A percentile compares a stretch with the other conserved stretches of the same genome.
Evolutionary conservation across 1,140 invertebrate genomes (phyloP).

Genomic region (Myzus persicae): DNA sequence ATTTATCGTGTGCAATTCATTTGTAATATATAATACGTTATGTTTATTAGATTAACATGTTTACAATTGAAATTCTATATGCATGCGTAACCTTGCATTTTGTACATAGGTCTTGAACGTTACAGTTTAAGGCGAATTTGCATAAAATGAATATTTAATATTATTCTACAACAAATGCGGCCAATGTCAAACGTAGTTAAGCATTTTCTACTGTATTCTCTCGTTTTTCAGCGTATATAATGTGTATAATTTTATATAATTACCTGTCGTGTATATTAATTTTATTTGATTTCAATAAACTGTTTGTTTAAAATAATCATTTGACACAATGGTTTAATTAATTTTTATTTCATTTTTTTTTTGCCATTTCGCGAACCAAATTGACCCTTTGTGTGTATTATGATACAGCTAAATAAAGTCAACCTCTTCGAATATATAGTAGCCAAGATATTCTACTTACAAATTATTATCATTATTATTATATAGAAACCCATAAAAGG

Average conservation of each 20-base stretch:
- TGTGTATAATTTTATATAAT: not conserved
- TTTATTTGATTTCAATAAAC: not conserved
- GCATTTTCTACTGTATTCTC: not conserved
- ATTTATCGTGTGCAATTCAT: not conserved
- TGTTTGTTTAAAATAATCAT: not conserved
- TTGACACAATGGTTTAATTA: not conserved
- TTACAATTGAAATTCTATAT: conserved; percentile 17
- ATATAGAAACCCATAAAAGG: conserved; percentile 4
- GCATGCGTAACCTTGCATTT: not conserved
- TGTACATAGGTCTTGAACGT: conserved; percentile 1
- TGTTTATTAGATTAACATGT: conserved; percentile 7
- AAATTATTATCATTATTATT: conserved; percentile 2
- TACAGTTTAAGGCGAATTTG: not conserved
- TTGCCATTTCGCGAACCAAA: not conserved
- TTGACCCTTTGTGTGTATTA: not conserved
- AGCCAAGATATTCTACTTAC: not conserved
- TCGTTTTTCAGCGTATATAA: not conserved
- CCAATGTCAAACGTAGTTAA: not conserved
- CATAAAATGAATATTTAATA: conserved; percentile 36
- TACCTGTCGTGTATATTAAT: not conserved
- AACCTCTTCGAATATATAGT: not conserved
- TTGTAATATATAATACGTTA: not conserved
- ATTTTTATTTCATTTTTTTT: not conserved
- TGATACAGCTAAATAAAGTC: not conserved
- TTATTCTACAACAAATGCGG: conserved; percentile 5